Evolutionary conservation across 2,113 vertebrate genomes (phyloP), one percentile per base, ranked within the genome.

Genomic region (Cathartes aura): DNA sequence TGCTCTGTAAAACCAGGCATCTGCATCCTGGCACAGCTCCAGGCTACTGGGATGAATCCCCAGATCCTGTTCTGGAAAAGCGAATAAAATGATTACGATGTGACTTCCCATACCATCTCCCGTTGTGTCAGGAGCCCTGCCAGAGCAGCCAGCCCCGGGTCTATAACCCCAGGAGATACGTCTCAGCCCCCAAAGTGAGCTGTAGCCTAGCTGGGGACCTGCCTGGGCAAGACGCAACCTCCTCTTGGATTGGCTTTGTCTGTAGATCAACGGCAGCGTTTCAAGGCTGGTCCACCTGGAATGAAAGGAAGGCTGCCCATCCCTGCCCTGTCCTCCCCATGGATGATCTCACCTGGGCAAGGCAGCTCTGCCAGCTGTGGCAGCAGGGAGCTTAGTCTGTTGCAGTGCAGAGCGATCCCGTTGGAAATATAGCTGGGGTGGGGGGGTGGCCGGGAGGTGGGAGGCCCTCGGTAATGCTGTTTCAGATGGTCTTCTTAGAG

Each of bases 1-100:
- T 82, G 82, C 79, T 76, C 71, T 22, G 67, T 6, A 11, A 63
- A 75, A n/a, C 30, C 82, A 10, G 62, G 79, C 14, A 52, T 15
- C 88, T 71, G 71, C 74, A 15, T 24, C 66, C 82, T 94, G 90
- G 95, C 88, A 17, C 82, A 12, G 74, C 88, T 82, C 85, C 82
- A 2, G 2, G 67, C 67, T 74, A 2, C 6, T 4, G 67, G 72
- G 50, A 40, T 1, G 42, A 32, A 66, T 34, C 47, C 42, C 66
- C 83, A 45, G 20, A 19, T 55, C 90, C 71, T 36, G 6, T 4
- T 75, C 79, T 30, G 82, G 62, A 56, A 56, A 66, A 80, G 26
- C 0, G 0, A 90, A 19, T 23, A 14, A 22, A 56, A 40, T 7
- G 8, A 21, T 38, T 11, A 12, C 1, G 55, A 38, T 80, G 66